Evolutionary conservation across 2,888 invertebrate genomes (phyloP).

Genomic region (Flexamia atlantica): DNA sequence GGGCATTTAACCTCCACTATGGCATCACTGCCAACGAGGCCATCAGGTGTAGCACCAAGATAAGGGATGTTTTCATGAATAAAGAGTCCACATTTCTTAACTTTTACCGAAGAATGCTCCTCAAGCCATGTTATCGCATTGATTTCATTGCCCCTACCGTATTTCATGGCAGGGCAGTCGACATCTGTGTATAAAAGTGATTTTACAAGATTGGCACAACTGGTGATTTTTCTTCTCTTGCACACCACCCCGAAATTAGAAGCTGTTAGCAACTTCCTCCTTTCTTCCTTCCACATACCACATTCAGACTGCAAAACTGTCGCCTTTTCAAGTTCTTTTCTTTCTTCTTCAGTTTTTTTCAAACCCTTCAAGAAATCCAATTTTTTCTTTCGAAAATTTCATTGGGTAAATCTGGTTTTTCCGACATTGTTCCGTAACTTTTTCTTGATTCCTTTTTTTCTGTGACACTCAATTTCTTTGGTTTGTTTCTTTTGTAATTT

Average conservation of each 20-base stretch:
- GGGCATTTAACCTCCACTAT: no score
- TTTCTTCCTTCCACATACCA: constrained; percentile 41
- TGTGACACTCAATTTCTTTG: neutral
- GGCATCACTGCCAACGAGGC: no score
- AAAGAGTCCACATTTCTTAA: no score
- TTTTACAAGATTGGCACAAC: constrained; percentile 33
- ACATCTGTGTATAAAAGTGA: no score
- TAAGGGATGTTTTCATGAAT: no score
- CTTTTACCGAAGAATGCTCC: no score
- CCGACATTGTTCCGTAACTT: neutral
- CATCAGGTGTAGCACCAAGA: no score
- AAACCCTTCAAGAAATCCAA: neutral
- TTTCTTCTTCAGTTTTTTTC: no score
- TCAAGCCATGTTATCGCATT: no score
- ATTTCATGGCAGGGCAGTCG: no score
- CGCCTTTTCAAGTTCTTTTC: no score
- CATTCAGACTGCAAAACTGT: neutral
- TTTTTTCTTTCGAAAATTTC: neutral
- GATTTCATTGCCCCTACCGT: no score
- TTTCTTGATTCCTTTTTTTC: neutral
- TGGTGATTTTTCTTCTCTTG: constrained; percentile 12
- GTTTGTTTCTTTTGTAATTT: neutral
- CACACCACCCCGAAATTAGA: constrained; percentile 35
- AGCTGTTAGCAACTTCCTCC: constrained; percentile 34
- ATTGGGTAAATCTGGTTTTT: neutral